A percentile compares a stretch with the other conserved stretches of the same genome.
Conservation (phyloP, 2,113 vertebrate species). For the Varanus salvator region DNA sequence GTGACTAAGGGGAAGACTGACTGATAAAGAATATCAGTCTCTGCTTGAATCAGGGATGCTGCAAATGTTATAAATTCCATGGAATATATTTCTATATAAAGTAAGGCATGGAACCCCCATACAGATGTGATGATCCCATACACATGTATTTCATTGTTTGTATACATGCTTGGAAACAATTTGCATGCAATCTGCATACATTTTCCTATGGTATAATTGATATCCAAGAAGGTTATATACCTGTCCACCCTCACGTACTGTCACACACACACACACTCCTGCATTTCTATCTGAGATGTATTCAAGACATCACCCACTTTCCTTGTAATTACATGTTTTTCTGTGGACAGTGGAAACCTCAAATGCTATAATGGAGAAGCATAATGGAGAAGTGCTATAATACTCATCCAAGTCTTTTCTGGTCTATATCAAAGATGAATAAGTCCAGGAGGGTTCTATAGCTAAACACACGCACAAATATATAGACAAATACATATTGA, state of each 20-base stretch:
- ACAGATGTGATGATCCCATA: neutral
- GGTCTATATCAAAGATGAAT: neutral
- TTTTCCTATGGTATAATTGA: neutral
- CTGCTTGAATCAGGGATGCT: neutral
- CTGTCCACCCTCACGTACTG: too few species aligned
- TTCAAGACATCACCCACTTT: neutral
- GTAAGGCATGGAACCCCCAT: neutral
- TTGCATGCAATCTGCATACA: neutral
- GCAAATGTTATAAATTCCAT: neutral
- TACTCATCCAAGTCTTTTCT: neutral
- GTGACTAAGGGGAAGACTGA: neutral
- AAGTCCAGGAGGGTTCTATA: neutral
- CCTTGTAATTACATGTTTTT: neutral
- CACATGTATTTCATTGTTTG: neutral
- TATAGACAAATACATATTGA: too few species aligned
- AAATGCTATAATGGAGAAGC: neutral
- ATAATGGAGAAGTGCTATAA: neutral
- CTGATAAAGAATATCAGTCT: neutral
- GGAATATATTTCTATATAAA: neutral
- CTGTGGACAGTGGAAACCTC: neutral
- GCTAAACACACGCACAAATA: too few species aligned
- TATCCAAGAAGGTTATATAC: neutral
- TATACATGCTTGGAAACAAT: neutral
- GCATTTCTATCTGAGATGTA: too few species aligned
- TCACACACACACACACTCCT: too few species aligned